These are phyloP conservation scores for Lampris megalopsis DNA, from an alignment of 2,113 vertebrate species.

Conservation along the genomic window DNA sequence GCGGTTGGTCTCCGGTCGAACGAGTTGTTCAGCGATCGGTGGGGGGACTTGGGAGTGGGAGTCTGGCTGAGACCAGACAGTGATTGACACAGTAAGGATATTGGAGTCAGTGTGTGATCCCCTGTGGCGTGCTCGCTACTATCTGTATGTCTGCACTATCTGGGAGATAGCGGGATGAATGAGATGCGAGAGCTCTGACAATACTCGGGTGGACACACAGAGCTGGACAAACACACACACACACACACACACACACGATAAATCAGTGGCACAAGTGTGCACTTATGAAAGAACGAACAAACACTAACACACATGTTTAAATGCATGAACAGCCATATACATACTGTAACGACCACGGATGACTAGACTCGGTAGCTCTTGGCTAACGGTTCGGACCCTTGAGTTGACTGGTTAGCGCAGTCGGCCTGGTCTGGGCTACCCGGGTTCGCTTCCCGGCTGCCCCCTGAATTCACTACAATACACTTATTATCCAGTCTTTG, in stretches of 20 bases:
- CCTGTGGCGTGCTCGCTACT: constrained; percentile 28
- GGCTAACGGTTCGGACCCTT: too few relatives aligned
- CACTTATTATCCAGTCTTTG: too few relatives aligned
- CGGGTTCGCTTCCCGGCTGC: too few relatives aligned
- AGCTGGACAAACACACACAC: neutral
- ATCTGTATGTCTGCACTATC: constrained; percentile 13
- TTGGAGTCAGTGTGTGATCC: constrained; percentile 53
- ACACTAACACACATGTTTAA: too few relatives aligned
- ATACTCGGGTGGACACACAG: constrained; percentile 6
- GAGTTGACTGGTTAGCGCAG: too few relatives aligned
- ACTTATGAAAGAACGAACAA: too few relatives aligned
- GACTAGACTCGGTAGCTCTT: too few relatives aligned
- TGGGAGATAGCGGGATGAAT: constrained; percentile 13
- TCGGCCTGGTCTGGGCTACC: too few relatives aligned
- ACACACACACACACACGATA: neutral
- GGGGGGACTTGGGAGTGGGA: constrained; percentile 38
- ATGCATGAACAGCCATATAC: too few relatives aligned
- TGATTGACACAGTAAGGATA: constrained; percentile 55
- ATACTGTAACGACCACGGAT: too few relatives aligned
- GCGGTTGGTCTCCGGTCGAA: constrained; percentile 43
- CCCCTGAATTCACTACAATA: too few relatives aligned
- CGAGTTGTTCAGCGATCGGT: constrained; percentile 13
- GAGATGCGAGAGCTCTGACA: constrained; percentile 4
- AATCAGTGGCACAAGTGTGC: neutral
- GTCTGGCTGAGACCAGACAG: constrained; percentile 55